A percentile compares a stretch with the other conserved stretches of the same genome.
Conservation (phyloP, 2,888 invertebrate species). For the Polydrusus pterygomalis region DNA sequence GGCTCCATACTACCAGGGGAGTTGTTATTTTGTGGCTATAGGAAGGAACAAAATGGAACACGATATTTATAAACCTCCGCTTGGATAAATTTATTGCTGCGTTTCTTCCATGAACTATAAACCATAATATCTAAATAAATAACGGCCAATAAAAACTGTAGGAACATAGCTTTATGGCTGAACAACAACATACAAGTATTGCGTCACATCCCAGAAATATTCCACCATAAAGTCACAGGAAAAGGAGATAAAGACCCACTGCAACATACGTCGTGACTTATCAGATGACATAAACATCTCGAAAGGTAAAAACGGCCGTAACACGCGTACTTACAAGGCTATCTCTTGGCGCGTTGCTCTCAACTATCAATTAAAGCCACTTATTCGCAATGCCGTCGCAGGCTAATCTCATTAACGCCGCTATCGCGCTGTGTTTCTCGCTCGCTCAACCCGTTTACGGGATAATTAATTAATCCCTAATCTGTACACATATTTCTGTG, state of each 20-base stretch:
- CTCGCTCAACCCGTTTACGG: constrained; percentile 64
- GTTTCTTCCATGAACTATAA: too few relatives aligned
- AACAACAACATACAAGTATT: constrained; percentile 31
- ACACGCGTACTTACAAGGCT: constrained; percentile 69
- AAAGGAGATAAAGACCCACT: constrained; percentile 44
- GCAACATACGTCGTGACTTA: constrained; percentile 57
- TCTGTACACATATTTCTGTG: constrained; percentile 66
- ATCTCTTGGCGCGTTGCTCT: constrained; percentile 65
- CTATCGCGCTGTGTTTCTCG: constrained; percentile 70
- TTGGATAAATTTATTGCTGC: too few relatives aligned
- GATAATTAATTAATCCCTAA: constrained; percentile 72
- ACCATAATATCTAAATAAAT: too few relatives aligned
- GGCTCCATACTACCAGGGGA: too few relatives aligned
- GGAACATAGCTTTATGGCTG: background rate
- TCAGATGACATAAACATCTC: constrained; percentile 66
- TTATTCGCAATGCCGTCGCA: constrained; percentile 63
- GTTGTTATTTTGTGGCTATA: too few relatives aligned
- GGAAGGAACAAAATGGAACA: too few relatives aligned
- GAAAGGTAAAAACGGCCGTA: constrained; percentile 61
- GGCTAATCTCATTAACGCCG: constrained; percentile 72
- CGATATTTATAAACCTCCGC: too few relatives aligned
- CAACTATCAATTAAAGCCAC: constrained; percentile 70
- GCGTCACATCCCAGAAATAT: constrained; percentile 24
- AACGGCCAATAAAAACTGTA: too few relatives aligned
- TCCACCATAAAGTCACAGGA: constrained; percentile 35